These are phyloP conservation scores for Peromyscus nudipes DNA, from an alignment of 2,797 vertebrate species.

Conservation along the genomic window DNA sequence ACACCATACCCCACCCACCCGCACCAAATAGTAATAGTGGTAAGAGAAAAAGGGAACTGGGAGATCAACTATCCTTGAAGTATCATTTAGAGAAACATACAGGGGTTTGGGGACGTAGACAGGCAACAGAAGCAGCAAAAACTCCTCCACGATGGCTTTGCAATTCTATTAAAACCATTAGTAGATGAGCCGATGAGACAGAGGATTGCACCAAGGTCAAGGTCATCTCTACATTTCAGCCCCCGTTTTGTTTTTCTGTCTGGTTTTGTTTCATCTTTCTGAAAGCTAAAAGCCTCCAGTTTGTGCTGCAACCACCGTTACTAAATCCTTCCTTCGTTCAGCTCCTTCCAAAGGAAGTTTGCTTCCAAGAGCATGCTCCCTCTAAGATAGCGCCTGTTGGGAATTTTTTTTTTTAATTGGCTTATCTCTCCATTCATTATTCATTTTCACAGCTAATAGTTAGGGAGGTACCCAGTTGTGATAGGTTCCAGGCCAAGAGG, in stretches of 20 bases:
- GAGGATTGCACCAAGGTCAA: background rate
- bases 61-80: background rate
- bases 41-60: background rate
- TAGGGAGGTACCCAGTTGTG: background rate
- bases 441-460: conserved; percentile 17
- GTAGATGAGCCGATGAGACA: background rate
- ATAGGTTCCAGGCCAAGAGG: background rate
- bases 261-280: background rate
- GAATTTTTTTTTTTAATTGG: background rate
- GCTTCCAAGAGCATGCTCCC: background rate
- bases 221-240: background rate
- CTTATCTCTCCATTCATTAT: background rate
- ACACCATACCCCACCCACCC: background rate
- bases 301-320: background rate
- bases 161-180: background rate
- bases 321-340: background rate
- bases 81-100: background rate
- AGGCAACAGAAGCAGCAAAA: background rate
- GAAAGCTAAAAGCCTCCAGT: background rate
- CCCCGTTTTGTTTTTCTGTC: background rate
- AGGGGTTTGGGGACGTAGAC: background rate
- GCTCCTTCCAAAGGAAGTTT: background rate
- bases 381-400: background rate
- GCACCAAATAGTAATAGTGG: background rate
- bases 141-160: background rate